Base-by-base conservation (phyloP, 2,888 invertebrate genomes). In the Tiphia femorata region DNA sequence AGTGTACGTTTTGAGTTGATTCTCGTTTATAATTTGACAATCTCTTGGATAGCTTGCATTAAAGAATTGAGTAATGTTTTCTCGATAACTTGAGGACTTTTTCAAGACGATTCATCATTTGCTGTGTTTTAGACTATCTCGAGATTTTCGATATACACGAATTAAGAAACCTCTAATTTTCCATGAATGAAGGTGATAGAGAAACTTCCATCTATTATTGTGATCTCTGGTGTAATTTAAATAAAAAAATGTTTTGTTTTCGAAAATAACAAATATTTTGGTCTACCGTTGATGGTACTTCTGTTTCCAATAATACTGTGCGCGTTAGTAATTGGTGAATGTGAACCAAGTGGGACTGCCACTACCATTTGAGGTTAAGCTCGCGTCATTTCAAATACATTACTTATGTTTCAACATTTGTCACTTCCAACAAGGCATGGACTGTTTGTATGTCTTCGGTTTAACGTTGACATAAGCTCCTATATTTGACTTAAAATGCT, bases 291-390 rank as follows among this genome's bases (percentile, higher is more conserved):
- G 33, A n/a, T 12, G 1, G 12, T 33, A 33, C 33, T 14, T 33
- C 12, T 33, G 33, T 6, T 33, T 8, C 12, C 5, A 4, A 5
- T 5, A 33, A 6, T 14, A 33, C 12, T 33, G 4, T 33, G 33
- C 14, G 33, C 33, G 3, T 33, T n/a, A 14, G 14, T n/a, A 14
- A 2, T 33, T 33, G n/a, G 30, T 44, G 49, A 50, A 27, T 10
- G 14, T 29, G 35, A 49, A 57, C 23, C n/a, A 33, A 44, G 5
- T 23, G 16, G 20, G 20, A 54, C 51, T 56, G 51, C 50, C 52
- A 63, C 30, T 33, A 27, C 12, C 27, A 35, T 43, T 56, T 52
- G 64, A 70, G 69, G 69, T 70, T 70, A 70, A 51, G 33, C 37
- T 21, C 48, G 50, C 53, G 58, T 57, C 51, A 48, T 19, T 42